A percentile compares a stretch with the other conserved stretches of the same genome.
These are phyloP conservation scores for rabbit (Oryctolagus cuniculus) DNA, from an alignment of 2,113 vertebrate genomes.

Conservation along the genomic window DNA sequence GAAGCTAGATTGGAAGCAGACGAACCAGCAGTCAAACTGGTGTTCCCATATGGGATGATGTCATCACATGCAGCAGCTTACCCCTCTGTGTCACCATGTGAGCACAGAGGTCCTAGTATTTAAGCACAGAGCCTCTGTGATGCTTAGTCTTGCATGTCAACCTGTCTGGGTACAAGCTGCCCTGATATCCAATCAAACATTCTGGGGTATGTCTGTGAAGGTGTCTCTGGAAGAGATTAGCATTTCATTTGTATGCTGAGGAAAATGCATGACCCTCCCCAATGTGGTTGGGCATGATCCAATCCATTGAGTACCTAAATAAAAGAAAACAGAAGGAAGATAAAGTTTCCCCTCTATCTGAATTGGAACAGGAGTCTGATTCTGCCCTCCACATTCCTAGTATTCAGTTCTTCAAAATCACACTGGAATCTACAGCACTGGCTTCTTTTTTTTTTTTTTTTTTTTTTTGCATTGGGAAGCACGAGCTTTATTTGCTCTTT, in stretches of 20 bases:
- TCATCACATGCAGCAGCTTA: no score
- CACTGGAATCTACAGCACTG: background rate
- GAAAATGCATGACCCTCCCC: background rate
- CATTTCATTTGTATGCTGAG: background rate
- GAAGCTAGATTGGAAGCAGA: no score
- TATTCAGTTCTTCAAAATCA: background rate
- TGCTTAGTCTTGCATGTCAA: background rate
- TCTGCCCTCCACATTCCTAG: fast-evolving
- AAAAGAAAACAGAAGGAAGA: background rate
- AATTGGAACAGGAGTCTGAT: background rate
- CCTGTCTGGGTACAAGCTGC: no score
- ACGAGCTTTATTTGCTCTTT: conserved; percentile 54
- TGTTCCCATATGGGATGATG: no score
- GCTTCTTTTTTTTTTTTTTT: no score
- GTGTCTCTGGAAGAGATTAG: background rate
- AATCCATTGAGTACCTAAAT: background rate
- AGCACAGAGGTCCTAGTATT: background rate
- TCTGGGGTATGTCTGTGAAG: background rate
- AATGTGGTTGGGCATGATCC: fast-evolving
- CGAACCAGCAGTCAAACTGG: no score
- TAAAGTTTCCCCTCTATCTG: background rate
- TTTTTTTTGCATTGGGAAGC: conserved; percentile 23
- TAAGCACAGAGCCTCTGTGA: background rate
- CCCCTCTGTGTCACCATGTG: no score
- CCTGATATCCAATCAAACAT: background rate